phyloP scores from a whole-genome alignment of 2,113 vertebrate species.

The Polypterus bichir region DNA sequence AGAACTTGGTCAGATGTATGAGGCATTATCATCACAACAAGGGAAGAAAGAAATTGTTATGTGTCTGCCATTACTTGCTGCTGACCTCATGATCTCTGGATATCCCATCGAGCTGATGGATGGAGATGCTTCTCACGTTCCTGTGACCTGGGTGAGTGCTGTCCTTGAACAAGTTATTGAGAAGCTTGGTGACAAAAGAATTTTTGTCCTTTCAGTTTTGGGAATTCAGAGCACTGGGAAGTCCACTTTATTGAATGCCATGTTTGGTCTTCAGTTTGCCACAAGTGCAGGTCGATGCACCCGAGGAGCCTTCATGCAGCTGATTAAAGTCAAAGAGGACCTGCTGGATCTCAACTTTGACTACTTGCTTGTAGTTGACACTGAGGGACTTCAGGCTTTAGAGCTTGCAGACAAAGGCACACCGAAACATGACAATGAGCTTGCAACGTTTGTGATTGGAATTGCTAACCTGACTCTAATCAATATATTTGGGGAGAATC shows the following conservation, averaged over 20 bases:
- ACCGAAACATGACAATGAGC: slow-evolving; percentile 35
- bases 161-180: slow-evolving; percentile 34
- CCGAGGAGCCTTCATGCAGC: slow-evolving; percentile 29
- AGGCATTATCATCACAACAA: slow-evolving; percentile 19
- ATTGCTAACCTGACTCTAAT: slow-evolving; percentile 42
- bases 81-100: slow-evolving; percentile 34
- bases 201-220: slow-evolving; percentile 44
- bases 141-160: slow-evolving; percentile 34
- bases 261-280: slow-evolving; percentile 37
- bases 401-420: slow-evolving; percentile 27
- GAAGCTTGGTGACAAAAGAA: slow-evolving; percentile 30
- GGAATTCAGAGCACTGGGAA: slow-evolving; percentile 38
- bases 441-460: slow-evolving; percentile 46
- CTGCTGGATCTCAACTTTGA: slow-evolving; percentile 27
- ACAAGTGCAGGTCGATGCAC: slow-evolving; percentile 32
- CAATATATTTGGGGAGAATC: slow-evolving; percentile 46
- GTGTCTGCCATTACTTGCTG: slow-evolving; percentile 29
- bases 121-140: slow-evolving; percentile 38
- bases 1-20: slow-evolving; percentile 37
- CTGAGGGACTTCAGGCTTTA: slow-evolving; percentile 37
- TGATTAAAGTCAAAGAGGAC: slow-evolving; percentile 24
- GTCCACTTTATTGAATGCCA: slow-evolving; percentile 35
- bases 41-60: neutral
- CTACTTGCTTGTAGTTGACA: slow-evolving; percentile 43
- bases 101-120: slow-evolving; percentile 43